Evolutionary conservation across 2,888 invertebrate genomes (phyloP), one percentile per base, ranked within the genome.

Genomic region (Drosophila kuntzei): DNA sequence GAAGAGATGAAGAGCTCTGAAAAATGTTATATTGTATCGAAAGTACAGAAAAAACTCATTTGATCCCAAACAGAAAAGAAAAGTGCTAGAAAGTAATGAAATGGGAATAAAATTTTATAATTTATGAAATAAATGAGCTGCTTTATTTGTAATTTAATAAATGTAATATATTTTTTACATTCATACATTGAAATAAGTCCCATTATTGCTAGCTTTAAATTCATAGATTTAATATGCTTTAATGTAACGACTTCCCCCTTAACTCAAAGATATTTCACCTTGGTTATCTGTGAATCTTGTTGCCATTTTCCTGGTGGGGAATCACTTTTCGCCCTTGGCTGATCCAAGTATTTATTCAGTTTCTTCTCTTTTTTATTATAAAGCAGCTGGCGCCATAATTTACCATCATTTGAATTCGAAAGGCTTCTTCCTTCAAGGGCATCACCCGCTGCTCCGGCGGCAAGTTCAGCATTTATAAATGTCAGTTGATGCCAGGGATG

Each of bases 351-450:
- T 57, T 71, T 71, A 71, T 61, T 41, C 44, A 44, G 49, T 53
- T 37, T 12, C 16, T 12, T 14, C 25, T 44, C 49, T 6, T n/a
- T 57, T 60, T n/a, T 36, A 50, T 55, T 60, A 34, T 49, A 50
- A 58, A 71, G 27, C 71, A 74, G 44, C 60, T 74, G 74, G 29
- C 47, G 46, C 57, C 79, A 75, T 71, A 71, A 66, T 54, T 64
- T 58, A 66, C 16, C 50, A 55, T 22, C 59, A 65, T 63, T 67
- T 57, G 61, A 61, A 53, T 65, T 32, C 61, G 53, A 53, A 41
- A 43, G 55, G 62, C 70, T 70, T 72, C 58, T 29, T 20, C n/a
- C 68, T 63, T 79, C 67, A 77, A 82, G 80, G 78, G 36, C 76
- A 16, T 43, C 57, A 32, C 60, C 59, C 49, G 55, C 65, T 59